phyloP scores from a whole-genome alignment of 2,888 invertebrate species.

The Lepas anatifera region DNA sequence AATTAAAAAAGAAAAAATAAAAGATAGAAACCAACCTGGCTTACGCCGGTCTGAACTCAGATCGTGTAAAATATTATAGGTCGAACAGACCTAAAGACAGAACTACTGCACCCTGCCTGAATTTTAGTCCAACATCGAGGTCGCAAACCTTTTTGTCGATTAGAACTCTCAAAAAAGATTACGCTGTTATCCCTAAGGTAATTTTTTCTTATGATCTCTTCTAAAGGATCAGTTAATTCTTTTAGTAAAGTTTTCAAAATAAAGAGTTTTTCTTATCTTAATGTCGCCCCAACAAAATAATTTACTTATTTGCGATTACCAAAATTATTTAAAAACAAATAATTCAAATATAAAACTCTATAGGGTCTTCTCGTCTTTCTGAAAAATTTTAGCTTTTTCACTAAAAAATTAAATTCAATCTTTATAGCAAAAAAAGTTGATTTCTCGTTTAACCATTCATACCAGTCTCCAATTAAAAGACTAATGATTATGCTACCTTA shows the following conservation, averaged over 20 bases:
- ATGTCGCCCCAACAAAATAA: slow-evolving; percentile 54
- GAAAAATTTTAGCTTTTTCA: slow-evolving; percentile 52
- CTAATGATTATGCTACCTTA: slow-evolving; percentile 70
- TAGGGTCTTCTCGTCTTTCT: slow-evolving; percentile 67
- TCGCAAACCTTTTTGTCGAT: slow-evolving; percentile 64
- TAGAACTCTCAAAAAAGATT: slow-evolving; percentile 59
- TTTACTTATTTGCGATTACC: slow-evolving; percentile 29
- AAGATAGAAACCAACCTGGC: slow-evolving; percentile 79
- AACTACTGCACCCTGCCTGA: slow-evolving; percentile 52
- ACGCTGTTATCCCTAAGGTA: slow-evolving; percentile 78
- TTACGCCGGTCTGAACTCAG: slow-evolving; percentile 76
- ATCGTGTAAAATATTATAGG: slow-evolving; percentile 73
- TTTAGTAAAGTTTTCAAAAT: slow-evolving; percentile 26
- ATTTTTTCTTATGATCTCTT: slow-evolving; percentile 54
- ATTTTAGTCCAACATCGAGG: slow-evolving; percentile 81
- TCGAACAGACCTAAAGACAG: slow-evolving; percentile 47
- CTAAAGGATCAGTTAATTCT: slow-evolving; percentile 42
- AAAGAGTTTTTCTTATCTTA: slow-evolving; percentile 49
- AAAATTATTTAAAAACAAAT: slow-evolving; percentile 30
- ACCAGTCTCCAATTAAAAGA: slow-evolving; percentile 64
- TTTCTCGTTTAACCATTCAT: slow-evolving; percentile 61
- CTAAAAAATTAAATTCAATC: slow-evolving; percentile 45
- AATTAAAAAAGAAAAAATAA: slow-evolving; percentile 13
- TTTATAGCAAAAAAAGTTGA: slow-evolving; percentile 46
- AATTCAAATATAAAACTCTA: slow-evolving; percentile 48